Conservation (phyloP, 2,888 invertebrate species). For the Lepidonotus clava region DNA sequence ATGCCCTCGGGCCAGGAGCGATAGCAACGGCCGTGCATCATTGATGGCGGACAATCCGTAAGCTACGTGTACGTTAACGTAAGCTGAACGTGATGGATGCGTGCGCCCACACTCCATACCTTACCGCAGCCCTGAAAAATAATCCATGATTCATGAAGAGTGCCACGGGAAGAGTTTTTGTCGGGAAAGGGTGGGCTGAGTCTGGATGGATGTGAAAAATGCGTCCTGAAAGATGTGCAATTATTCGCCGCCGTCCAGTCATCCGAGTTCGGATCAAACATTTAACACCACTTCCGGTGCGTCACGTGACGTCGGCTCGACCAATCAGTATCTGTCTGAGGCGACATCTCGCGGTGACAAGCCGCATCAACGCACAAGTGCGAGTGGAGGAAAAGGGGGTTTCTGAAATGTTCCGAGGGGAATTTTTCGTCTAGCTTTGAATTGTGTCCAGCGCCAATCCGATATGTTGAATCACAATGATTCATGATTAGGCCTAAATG, state of each 20-base stretch:
- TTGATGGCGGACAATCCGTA: not conserved
- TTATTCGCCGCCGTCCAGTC: constrained; percentile 21
- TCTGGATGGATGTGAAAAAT: constrained; percentile 24
- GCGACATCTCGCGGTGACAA: not conserved
- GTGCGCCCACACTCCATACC: not conserved
- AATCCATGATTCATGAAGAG: constrained; percentile 1
- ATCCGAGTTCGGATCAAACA: not conserved
- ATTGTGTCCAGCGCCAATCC: too few relatives aligned
- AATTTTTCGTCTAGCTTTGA: too few relatives aligned
- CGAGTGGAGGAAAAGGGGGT: not conserved
- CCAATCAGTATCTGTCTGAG: constrained; percentile 30
- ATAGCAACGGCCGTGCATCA: not conserved
- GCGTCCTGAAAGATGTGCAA: constrained; percentile 4
- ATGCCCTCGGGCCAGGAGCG: not conserved
- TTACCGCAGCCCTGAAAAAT: not conserved
- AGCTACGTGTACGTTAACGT: constrained; percentile 6
- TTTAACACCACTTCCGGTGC: not conserved
- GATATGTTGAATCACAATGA: too few relatives aligned
- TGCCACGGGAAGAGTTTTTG: not conserved
- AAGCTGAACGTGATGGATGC: not conserved
- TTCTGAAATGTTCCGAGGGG: too few relatives aligned
- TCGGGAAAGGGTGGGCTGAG: not conserved
- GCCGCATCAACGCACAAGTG: not conserved
- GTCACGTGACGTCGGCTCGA: not conserved
- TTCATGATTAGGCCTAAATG: too few relatives aligned